These are phyloP conservation scores for Tragelaphus scriptus DNA, from an alignment of 2,113 vertebrate genomes.

Conservation along the genomic window DNA sequence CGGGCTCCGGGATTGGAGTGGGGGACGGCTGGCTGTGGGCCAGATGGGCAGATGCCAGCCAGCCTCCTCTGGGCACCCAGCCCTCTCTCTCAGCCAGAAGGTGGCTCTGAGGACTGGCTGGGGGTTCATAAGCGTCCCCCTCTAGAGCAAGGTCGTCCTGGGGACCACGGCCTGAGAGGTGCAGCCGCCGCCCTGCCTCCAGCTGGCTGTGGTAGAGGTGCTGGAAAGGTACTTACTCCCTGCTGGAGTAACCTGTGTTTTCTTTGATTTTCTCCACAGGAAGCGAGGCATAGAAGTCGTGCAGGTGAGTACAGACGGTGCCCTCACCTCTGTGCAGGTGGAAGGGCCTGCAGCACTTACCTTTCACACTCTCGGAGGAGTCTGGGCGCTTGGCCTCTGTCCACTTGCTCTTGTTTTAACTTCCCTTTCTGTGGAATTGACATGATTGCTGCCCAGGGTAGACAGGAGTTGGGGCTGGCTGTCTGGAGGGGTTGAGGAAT, in stretches of 20 bases:
- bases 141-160: background rate
- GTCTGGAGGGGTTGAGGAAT: background rate
- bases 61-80: background rate
- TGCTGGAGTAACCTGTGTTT: slow-evolving; percentile 56
- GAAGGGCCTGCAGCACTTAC: background rate
- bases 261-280: slow-evolving; percentile 80
- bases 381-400: background rate
- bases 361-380: background rate
- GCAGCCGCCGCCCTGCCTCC: background rate
- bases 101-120: background rate
- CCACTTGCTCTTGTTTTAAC: background rate
- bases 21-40: background rate
- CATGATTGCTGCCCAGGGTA: rapidly evolving
- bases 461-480: background rate
- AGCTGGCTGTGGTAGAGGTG: background rate
- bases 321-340: background rate
- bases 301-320: slow-evolving; percentile 86
- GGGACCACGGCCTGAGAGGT: background rate
- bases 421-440: background rate
- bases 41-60: background rate
- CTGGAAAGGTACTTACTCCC: background rate
- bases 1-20: background rate
- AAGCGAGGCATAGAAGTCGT: slow-evolving; percentile 98
- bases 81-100: background rate
- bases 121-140: background rate